Evolutionary conservation across 92 coral and sea anemone species (phyloP).

Genomic region (Ricordea florida): DNA sequence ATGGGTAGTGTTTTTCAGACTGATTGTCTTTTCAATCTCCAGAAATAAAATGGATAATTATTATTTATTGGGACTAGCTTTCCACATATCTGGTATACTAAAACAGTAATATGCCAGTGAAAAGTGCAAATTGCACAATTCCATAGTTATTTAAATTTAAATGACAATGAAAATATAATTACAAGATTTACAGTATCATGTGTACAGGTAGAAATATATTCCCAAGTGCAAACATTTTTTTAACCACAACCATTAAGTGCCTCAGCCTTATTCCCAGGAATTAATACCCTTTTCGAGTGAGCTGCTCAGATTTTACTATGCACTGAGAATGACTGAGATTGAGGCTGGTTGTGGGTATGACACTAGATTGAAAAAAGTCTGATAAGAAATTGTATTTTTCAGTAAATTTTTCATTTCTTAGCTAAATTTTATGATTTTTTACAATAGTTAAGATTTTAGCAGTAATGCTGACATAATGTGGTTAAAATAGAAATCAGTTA

Average conservation of each 20-base stretch:
- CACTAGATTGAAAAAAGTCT: constrained; percentile 9
- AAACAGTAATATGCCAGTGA: constrained; percentile 13
- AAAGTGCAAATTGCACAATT: constrained; percentile 17
- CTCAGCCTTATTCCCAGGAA: constrained; percentile 15
- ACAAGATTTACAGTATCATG: constrained; percentile 29
- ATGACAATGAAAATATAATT: too few relatives aligned
- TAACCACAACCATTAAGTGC: constrained; percentile 1
- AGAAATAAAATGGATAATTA: constrained; percentile 14
- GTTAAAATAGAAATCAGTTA: constrained; percentile 49
- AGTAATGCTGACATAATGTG: constrained; percentile 54
- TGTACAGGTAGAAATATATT: neutral
- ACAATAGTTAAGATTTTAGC: neutral
- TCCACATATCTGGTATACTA: constrained; percentile 27
- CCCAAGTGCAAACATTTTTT: constrained; percentile 7
- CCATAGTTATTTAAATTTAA: constrained; percentile 16
- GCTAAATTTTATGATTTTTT: neutral
- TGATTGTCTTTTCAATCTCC: constrained; percentile 26
- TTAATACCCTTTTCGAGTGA: constrained; percentile 5
- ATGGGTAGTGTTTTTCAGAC: constrained; percentile 38
- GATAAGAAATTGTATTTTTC: constrained; percentile 1
- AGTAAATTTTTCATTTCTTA: neutral
- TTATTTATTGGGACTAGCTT: constrained; percentile 1
- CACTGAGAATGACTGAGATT: constrained; percentile 18
- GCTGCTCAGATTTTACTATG: constrained; percentile 1
- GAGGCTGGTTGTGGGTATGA: constrained; percentile 1